Evolutionary conservation across 2,888 invertebrate species (phyloP).

Genomic region (Morinoia aosen): DNA sequence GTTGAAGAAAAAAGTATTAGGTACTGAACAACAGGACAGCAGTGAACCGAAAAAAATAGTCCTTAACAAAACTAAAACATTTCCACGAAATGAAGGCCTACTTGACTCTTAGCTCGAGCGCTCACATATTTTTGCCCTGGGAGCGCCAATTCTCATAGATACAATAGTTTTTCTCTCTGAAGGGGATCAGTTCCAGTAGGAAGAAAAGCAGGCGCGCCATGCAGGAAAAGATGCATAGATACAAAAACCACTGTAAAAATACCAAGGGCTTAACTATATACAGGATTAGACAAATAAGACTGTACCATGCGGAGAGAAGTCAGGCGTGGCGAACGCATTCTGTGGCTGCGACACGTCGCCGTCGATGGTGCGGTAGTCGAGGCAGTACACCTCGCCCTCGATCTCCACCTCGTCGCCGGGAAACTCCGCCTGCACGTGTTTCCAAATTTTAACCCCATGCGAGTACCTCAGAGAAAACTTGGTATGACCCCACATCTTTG

Average conservation of each 20-base stretch:
- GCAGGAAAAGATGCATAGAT: no score
- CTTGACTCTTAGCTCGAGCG: no score
- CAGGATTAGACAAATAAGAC: neutral
- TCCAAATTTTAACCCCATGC: neutral
- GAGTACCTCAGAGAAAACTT: slow-evolving; percentile 66
- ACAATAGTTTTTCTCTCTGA: neutral
- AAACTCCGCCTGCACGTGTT: slow-evolving; percentile 79
- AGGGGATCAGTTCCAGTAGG: neutral
- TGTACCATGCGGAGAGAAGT: slow-evolving; percentile 90
- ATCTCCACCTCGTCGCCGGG: slow-evolving; percentile 85
- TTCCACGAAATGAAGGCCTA: no score
- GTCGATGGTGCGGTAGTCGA: slow-evolving; percentile 88
- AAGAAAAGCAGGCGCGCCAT: neutral
- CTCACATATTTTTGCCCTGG: no score
- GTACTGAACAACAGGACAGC: neutral
- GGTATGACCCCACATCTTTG: neutral
- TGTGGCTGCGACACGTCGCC: slow-evolving; percentile 86
- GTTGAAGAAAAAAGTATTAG: neutral
- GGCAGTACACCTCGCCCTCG: slow-evolving; percentile 83
- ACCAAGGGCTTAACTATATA: no score
- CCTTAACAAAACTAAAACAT: no score
- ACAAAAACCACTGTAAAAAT: no score
- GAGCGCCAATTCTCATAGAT: no score
- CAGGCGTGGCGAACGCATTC: slow-evolving; percentile 85
- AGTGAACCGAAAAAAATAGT: no score